Conservation (phyloP, 1,140 invertebrate species). For the Ips typographus region DNA sequence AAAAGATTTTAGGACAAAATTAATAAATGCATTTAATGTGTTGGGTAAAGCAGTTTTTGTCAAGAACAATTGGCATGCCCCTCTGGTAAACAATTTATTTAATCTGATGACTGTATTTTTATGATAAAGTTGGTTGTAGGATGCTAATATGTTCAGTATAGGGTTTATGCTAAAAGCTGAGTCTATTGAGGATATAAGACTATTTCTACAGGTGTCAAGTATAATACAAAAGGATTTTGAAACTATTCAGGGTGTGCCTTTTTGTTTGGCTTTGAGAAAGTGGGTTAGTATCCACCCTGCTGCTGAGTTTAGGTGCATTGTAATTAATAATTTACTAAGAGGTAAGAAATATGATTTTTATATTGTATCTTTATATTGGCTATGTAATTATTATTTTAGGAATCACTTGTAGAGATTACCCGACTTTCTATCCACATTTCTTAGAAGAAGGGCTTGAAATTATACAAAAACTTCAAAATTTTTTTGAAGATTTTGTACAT, state of each 20-base stretch:
- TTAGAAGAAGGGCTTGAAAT: slow-evolving; percentile 46
- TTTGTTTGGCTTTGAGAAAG: slow-evolving; percentile 45
- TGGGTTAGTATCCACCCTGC: slow-evolving; percentile 50
- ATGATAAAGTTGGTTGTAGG: slow-evolving; percentile 34
- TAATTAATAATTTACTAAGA: slow-evolving; percentile 47
- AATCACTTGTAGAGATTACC: slow-evolving; percentile 50
- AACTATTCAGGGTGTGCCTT: slow-evolving; percentile 40
- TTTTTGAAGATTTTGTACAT: slow-evolving; percentile 43
- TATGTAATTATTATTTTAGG: slow-evolving; percentile 9
- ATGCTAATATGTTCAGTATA: slow-evolving; percentile 49
- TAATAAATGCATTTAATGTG: slow-evolving; percentile 44
- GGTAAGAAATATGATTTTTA: slow-evolving; percentile 18
- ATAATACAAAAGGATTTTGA: slow-evolving; percentile 47
- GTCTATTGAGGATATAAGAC: slow-evolving; percentile 44
- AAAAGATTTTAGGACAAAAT: slow-evolving; percentile 20
- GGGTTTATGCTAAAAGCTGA: slow-evolving; percentile 45
- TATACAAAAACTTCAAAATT: slow-evolving; percentile 42
- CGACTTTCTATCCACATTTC: slow-evolving; percentile 48
- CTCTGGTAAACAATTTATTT: slow-evolving; percentile 26
- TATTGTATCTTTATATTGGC: neutral
- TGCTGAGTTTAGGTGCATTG: slow-evolving; percentile 48
- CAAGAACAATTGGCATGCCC: slow-evolving; percentile 51
- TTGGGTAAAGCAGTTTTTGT: slow-evolving; percentile 45
- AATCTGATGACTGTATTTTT: slow-evolving; percentile 2
- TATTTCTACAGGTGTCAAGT: slow-evolving; percentile 45